Conservation (phyloP, 1,140 invertebrate species). For the Cotesia glomerata region DNA sequence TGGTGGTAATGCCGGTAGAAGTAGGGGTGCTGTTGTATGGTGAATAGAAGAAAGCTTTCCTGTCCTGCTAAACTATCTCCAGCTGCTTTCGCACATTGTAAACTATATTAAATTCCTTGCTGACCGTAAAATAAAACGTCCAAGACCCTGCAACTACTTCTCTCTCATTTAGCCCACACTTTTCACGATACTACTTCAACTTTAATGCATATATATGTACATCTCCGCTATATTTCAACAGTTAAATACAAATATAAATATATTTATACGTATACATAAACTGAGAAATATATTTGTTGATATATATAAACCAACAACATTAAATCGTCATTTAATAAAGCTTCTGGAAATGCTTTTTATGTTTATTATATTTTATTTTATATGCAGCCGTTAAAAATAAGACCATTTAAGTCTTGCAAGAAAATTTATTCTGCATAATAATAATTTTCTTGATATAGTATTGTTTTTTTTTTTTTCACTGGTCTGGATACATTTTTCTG, state of each 20-base stretch:
- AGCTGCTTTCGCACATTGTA: slow-evolving; percentile 32
- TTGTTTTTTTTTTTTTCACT: too few relatives aligned
- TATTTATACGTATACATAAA: not conserved
- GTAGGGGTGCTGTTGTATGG: slow-evolving; percentile 3
- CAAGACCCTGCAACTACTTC: not conserved
- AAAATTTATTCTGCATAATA: too few relatives aligned
- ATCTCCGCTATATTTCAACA: not conserved
- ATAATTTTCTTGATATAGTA: too few relatives aligned
- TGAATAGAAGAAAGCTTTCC: not conserved
- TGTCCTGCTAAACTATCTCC: slow-evolving; percentile 26
- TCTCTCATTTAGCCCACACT: not conserved
- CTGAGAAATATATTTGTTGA: too few relatives aligned
- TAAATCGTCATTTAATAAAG: not conserved
- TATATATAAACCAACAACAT: not conserved
- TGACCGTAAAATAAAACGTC: slow-evolving; percentile 36
- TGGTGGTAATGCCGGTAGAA: not conserved
- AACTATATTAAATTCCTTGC: slow-evolving; percentile 40
- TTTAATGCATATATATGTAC: not conserved
- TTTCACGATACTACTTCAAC: not conserved
- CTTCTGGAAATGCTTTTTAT: not conserved
- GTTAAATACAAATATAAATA: not conserved
- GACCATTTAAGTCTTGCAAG: too few relatives aligned
- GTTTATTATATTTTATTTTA: not conserved
- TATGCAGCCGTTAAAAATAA: not conserved
- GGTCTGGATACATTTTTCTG: too few relatives aligned